phyloP scores from a whole-genome alignment of 1,140 invertebrate species.

The Pteromalus puparum region DNA sequence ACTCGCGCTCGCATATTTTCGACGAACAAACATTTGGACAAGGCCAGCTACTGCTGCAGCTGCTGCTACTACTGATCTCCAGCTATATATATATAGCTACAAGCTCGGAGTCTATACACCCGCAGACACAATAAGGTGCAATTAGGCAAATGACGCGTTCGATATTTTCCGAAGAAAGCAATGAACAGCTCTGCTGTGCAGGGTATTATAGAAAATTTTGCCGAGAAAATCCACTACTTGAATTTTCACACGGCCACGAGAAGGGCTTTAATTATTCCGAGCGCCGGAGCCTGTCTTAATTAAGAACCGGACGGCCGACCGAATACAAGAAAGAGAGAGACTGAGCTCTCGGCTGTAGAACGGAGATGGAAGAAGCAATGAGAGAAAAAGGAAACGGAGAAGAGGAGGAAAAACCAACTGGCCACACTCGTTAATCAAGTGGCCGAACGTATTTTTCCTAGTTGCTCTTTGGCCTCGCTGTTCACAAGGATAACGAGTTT shows the following conservation, averaged over 20 bases:
- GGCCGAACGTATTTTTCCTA: constrained; percentile 43
- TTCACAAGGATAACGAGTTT: constrained; percentile 42
- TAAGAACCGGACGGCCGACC: constrained; percentile 14
- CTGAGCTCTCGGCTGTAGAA: background rate
- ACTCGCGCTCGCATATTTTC: constrained; percentile 42
- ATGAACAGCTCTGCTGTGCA: background rate
- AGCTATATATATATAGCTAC: too few relatives aligned
- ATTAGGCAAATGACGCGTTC: background rate
- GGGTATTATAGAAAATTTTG: background rate
- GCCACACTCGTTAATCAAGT: constrained; percentile 54
- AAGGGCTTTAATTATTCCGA: constrained; percentile 42
- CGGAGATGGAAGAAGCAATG: constrained; percentile 9
- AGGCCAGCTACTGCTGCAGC: background rate
- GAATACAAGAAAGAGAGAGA: constrained; percentile 31
- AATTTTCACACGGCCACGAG: constrained; percentile 33
- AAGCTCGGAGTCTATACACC: background rate
- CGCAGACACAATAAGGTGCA: background rate
- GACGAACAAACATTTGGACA: constrained; percentile 48
- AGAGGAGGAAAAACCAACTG: constrained; percentile 19
- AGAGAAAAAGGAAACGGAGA: background rate
- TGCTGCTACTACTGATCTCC: background rate
- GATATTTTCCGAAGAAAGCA: background rate
- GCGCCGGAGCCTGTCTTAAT: constrained; percentile 31
- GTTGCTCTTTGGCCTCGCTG: constrained; percentile 31
- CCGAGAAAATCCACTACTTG: constrained; percentile 35